These are phyloP conservation scores for Syndactyla subalaris DNA, from an alignment of 2,797 vertebrate species.

Conservation along the genomic window DNA sequence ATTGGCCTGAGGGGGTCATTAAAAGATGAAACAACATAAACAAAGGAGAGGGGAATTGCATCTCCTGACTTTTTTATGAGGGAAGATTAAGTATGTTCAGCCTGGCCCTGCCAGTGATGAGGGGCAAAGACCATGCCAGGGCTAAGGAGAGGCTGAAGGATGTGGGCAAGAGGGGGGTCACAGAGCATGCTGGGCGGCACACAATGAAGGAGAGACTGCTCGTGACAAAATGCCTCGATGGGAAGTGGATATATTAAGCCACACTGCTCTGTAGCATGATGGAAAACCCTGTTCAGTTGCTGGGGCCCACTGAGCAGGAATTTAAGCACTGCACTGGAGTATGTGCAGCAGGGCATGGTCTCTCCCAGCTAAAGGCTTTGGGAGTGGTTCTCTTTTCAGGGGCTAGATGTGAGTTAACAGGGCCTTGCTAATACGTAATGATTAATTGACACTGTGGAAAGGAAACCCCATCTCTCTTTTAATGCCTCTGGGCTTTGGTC, in stretches of 20 bases:
- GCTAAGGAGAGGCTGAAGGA: not conserved
- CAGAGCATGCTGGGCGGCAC: not conserved
- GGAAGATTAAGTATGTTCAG: not conserved
- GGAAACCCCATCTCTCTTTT: not conserved
- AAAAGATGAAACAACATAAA: not conserved
- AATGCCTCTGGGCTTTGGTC: not conserved
- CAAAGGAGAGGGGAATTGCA: not conserved
- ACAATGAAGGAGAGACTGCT: not conserved
- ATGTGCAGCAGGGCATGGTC: not conserved
- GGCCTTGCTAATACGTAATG: not conserved
- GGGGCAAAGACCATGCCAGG: not conserved
- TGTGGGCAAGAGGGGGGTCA: not conserved
- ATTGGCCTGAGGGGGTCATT: slow-evolving; percentile 3
- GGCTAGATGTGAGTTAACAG: not conserved
- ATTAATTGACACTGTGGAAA: not conserved
- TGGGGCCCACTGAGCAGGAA: not conserved
- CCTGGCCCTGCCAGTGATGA: not conserved
- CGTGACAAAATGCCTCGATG: accelerated
- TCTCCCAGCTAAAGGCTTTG: not conserved
- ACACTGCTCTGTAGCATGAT: accelerated
- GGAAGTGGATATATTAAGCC: not conserved
- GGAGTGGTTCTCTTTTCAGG: accelerated
- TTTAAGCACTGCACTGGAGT: not conserved
- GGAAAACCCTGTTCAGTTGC: not conserved
- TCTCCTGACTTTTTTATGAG: not conserved